These are phyloP conservation scores for Drosophila aff. DNA, from an alignment of 1,140 invertebrate species.

Conservation along the genomic window DNA sequence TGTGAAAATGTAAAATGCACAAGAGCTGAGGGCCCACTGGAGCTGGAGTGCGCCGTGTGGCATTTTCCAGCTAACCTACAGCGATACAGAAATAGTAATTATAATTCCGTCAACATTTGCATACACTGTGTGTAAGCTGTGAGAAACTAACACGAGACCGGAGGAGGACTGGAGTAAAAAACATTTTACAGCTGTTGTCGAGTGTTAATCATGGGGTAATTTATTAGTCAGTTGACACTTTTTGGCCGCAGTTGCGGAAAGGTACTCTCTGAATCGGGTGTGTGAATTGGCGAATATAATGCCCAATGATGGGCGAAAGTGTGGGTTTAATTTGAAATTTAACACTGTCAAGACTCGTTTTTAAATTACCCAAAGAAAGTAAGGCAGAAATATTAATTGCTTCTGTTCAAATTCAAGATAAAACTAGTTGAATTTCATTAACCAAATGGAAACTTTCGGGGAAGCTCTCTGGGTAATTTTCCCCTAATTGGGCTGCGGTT, in stretches of 20 bases:
- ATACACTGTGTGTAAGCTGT: constrained; percentile 40
- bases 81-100: constrained; percentile 40
- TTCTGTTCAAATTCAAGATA: neutral
- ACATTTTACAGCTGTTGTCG: constrained; percentile 48
- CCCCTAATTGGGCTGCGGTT: neutral
- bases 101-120: constrained; percentile 63
- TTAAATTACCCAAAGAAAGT: constrained; percentile 9
- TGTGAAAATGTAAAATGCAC: constrained; percentile 34
- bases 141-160: constrained; percentile 22
- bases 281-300: constrained; percentile 39
- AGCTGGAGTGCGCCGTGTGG: constrained; percentile 20
- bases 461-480: neutral
- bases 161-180: constrained; percentile 13
- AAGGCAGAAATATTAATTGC: constrained; percentile 13
- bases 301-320: constrained; percentile 48
- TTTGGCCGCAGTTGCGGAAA: constrained; percentile 36
- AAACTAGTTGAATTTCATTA: constrained; percentile 2
- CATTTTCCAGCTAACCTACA: constrained; percentile 23
- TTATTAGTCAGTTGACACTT: constrained; percentile 54
- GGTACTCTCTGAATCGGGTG: constrained; percentile 24
- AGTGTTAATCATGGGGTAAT: constrained; percentile 64
- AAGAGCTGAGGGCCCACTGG: constrained; percentile 11
- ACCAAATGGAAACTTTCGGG: neutral
- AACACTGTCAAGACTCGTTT: neutral
- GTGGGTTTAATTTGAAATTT: constrained; percentile 12